These are phyloP conservation scores for Biston betularia DNA, from an alignment of 2,888 invertebrate genomes.

Conservation along the genomic window DNA sequence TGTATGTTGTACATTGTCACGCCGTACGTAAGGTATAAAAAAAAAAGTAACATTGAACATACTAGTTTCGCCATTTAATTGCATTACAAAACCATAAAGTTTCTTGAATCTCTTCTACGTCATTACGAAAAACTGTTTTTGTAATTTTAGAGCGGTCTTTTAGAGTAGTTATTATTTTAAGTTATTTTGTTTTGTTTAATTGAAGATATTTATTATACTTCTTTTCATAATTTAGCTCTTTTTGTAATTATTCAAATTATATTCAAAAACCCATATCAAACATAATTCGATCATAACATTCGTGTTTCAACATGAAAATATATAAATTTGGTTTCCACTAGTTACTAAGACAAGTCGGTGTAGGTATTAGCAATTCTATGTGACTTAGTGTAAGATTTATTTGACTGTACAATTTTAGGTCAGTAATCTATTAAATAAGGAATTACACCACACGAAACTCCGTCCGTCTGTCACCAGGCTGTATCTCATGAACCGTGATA, in stretches of 20 bases:
- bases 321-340: conserved; percentile 10
- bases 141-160: too few species aligned
- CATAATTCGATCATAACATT: conserved; percentile 4
- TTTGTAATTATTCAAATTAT: background rate
- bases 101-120: background rate
- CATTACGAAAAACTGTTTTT: background rate
- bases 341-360: background rate
- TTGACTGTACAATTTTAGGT: background rate
- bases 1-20: too few species aligned
- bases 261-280: conserved; percentile 1
- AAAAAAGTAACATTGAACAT: too few species aligned
- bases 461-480: too few species aligned
- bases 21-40: too few species aligned
- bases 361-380: conserved; percentile 4
- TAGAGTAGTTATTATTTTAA: too few species aligned
- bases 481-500: too few species aligned
- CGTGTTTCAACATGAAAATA: conserved; percentile 1
- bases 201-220: too few species aligned
- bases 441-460: background rate
- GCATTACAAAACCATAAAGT: too few species aligned
- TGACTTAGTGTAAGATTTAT: conserved; percentile 3
- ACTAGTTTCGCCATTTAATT: too few species aligned
- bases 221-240: background rate
- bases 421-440: conserved; percentile 1
- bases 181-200: too few species aligned